A percentile compares a stretch with the other conserved stretches of the same genome.
These are phyloP conservation scores for Chrysomela aeneicollis DNA, from an alignment of 2,888 invertebrate genomes.

Conservation along the genomic window DNA sequence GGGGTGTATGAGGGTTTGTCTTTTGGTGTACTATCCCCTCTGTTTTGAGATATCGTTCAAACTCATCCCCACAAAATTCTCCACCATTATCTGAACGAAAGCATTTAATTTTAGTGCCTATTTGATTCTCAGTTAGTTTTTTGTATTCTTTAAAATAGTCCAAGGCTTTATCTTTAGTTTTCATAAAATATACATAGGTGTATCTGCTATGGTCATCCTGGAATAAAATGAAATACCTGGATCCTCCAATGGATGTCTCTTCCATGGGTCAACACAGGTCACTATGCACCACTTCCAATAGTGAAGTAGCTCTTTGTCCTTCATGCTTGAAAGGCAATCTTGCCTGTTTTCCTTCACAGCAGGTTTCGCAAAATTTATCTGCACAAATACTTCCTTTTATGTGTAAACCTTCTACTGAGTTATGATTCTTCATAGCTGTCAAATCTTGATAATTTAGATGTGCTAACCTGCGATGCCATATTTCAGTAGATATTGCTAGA, in stretches of 20 bases:
- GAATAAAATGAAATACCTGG: slow-evolving; percentile 35
- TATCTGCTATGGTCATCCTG: slow-evolving; percentile 18
- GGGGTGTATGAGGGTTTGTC: background rate
- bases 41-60: too few relatives aligned
- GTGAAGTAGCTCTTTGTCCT: slow-evolving; percentile 15
- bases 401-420: too few relatives aligned
- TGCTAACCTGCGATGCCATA: too few relatives aligned
- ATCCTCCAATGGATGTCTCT: background rate
- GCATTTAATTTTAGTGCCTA: slow-evolving; percentile 25
- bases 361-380: too few relatives aligned
- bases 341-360: too few relatives aligned
- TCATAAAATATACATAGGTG: slow-evolving; percentile 16
- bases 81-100: slow-evolving; percentile 29
- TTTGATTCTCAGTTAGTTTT: slow-evolving; percentile 32
- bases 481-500: too few relatives aligned
- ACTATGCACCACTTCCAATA: slow-evolving; percentile 33
- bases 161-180: slow-evolving; percentile 16
- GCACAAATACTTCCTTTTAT: too few relatives aligned
- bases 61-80: too few relatives aligned
- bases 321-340: slow-evolving; percentile 44
- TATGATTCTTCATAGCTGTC: too few relatives aligned
- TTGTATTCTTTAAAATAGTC: slow-evolving; percentile 32
- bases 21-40: too few relatives aligned
- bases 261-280: slow-evolving; percentile 28
- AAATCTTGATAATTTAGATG: too few relatives aligned